Evolutionary conservation across 2,797 vertebrate species (phyloP), one percentile per base, ranked within the genome.

Genomic region (Chelidonichthys spinosus): DNA sequence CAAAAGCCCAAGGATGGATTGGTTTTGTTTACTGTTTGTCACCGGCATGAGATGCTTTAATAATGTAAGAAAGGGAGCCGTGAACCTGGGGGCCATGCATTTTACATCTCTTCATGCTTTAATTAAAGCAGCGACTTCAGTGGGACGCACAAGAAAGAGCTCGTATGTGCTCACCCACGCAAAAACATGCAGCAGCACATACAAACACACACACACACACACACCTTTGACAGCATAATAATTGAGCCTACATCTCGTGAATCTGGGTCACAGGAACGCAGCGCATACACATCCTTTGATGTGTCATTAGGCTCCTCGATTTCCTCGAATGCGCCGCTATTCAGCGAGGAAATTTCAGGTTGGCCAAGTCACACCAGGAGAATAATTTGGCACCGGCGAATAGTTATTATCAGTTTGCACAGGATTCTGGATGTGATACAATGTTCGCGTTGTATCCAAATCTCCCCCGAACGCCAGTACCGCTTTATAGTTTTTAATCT

Each of bases 211-310:
- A 63, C 74, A 64, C 53, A 64, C 78, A 78, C 74, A 73, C 61
- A 66, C 68, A 88, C 81, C 74, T 86, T 85, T 88, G 83, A 79
- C 79, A 83, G 83, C 82, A 63, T 83, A 84, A 86, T 92, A 87
- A 88, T 84, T 87, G 85, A 87, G 82, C 76, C 69, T 74, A 53
- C 84, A 86, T 82, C 68, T 74, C 9, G 6, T 63, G 87, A 88
- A 91, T 91, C 84, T 92, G 87, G 91, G 89, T 92, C 89, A 90
- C 83, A 60, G 69, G 62, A 89, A 64, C 76, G 65, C 63, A 13
- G 65, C 67, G 82, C 61, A 50, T 56, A 60, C 54, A 36, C 74
- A 50, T 79, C 69, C 85, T 90, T 90, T 91, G 88, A 91, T 86
- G 88, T 88, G 88, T 86, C 88, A 81, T 90, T 82, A 90, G 79